Evolutionary conservation across 2,888 invertebrate species (phyloP), one percentile per base, ranked within the genome.

Genomic region (Drosophila tripunctata): DNA sequence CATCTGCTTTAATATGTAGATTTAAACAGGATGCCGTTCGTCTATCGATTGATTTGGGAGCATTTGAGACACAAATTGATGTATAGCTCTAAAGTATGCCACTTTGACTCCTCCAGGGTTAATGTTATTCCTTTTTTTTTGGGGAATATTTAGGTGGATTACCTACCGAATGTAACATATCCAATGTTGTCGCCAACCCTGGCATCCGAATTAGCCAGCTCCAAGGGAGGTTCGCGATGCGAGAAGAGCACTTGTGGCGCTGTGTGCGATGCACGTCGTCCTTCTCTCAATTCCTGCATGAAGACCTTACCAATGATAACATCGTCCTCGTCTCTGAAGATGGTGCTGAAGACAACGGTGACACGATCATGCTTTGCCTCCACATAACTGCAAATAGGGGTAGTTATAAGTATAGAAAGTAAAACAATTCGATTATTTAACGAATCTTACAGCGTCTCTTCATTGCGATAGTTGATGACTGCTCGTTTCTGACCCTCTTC

Each of bases 261-360:
- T 52, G 98, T 98, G 90, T 98, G 98, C 78, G 97, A 97, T 21
- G 98, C 98, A 90, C 98, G 94, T 75, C 99, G 93, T 14, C 99
- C 99, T 92, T 99, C 99, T 90, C 98, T 98, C 88, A 99, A 95
- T 92, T 99, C 99, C 93, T 99, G 99, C 95, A 99, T 96, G 93
- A 99, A 99, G 85, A 99, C 97, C 93, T 99, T 99, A 58, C 99
- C 99, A 91, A 99, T 97, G 55, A 99, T 95, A 89, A 99, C 96
- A 92, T 99, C 99, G 91, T 99, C 98, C 90, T 98, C 98, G 91
- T 99, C 99, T 88, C 98, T 96, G 92, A 99, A 99, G 90, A 99
- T 96, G 76, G 99, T 99, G 88, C 98, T 98, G 93, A 99, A 99
- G 72, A 99, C 98, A 71, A 99, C 99, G 14, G 99, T 99, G 67